Conservation (phyloP, 1,140 invertebrate genomes). For the Drosophila jambulina region DNA sequence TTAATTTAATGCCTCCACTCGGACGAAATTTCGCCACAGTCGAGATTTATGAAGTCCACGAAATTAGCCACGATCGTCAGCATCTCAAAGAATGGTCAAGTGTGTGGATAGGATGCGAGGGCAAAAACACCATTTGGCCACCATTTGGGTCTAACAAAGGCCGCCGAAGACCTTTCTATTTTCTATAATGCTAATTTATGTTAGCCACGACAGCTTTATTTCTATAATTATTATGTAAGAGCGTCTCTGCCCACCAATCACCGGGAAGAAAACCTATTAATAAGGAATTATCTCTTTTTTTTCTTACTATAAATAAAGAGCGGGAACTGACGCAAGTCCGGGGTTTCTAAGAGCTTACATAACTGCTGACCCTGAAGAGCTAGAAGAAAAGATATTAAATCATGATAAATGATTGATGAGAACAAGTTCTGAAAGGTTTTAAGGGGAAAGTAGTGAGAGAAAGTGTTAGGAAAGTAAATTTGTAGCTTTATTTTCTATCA, state of each 20-base stretch:
- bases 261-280: conserved; percentile 44
- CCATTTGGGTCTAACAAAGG: conserved; percentile 26
- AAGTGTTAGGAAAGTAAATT: conserved; percentile 2
- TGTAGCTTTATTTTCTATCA: conserved; percentile 11
- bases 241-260: conserved; percentile 5
- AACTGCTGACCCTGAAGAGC: conserved; percentile 48
- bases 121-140: conserved; percentile 70
- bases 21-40: conserved; percentile 49
- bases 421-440: neutral
- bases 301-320: conserved; percentile 11
- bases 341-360: conserved; percentile 23
- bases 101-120: conserved; percentile 38
- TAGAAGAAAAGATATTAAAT: conserved; percentile 8
- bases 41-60: conserved; percentile 54
- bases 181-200: conserved; percentile 72
- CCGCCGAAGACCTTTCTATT: conserved; percentile 59
- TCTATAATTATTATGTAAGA: conserved; percentile 65
- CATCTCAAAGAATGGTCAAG: conserved; percentile 40
- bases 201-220: conserved; percentile 60
- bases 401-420: conserved; percentile 19
- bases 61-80: conserved; percentile 69
- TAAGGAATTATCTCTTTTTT: conserved; percentile 56
- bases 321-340: conserved; percentile 43
- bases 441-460: conserved; percentile 5
- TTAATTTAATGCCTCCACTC: conserved; percentile 59